Conservation (phyloP, 2,797 vertebrate genomes). For the Mormyrops attenuatus region DNA sequence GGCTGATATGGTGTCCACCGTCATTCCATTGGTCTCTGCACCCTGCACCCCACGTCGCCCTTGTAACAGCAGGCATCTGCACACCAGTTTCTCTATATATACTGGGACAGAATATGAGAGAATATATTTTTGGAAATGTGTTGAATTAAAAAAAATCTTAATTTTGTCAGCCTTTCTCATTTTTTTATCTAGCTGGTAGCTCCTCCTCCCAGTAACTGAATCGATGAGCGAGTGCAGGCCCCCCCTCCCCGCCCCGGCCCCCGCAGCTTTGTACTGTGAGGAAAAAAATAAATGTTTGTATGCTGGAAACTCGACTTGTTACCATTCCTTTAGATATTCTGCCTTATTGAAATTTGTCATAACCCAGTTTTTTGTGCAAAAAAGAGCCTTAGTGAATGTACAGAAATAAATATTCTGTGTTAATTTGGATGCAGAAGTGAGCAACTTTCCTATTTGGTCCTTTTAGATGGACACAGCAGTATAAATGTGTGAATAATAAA, state of each 20-base stretch:
- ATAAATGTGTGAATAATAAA: conserved; percentile 92
- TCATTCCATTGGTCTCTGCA: conserved; percentile 58
- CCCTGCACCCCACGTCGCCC: conserved; percentile 2
- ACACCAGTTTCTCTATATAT: conserved; percentile 13
- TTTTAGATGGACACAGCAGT: conserved; percentile 81
- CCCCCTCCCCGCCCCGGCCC: conserved; percentile 30
- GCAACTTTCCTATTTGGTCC: conserved; percentile 88
- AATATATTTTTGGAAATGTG: conserved; percentile 42
- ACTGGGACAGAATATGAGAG: conserved; percentile 34
- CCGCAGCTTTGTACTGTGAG: conserved; percentile 71
- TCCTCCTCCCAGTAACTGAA: conserved; percentile 14
- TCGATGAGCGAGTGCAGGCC: conserved; percentile 39
- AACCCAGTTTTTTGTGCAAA: conserved; percentile 69
- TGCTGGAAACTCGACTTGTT: conserved; percentile 82
- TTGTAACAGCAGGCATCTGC: conserved; percentile 22
- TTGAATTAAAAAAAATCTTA: conserved; percentile 44
- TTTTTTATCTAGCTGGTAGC: conserved; percentile 23
- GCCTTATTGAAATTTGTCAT: conserved; percentile 83
- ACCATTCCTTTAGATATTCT: conserved; percentile 88
- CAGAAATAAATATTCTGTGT: conserved; percentile 79
- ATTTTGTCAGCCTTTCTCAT: conserved; percentile 23
- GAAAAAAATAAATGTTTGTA: conserved; percentile 64
- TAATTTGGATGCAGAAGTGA: conserved; percentile 70
- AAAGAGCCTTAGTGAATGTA: conserved; percentile 88
- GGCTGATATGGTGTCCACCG: conserved; percentile 35